Percentiles rank a stretch among this genome's conserved stretches.
Conservation (phyloP, 2,113 vertebrate genomes). For the Zeus faber region DNA sequence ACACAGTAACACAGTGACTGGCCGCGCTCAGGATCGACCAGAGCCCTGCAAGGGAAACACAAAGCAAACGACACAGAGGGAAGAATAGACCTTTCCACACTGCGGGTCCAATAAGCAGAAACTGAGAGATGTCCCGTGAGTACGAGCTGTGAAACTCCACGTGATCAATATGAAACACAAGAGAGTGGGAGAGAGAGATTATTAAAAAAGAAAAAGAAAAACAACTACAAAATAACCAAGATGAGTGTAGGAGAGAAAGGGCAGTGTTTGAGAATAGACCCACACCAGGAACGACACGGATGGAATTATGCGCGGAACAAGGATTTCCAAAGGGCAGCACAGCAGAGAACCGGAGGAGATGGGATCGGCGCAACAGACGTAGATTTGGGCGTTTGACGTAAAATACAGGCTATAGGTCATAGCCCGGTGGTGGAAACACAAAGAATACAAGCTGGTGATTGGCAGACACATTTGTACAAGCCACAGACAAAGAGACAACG, state of each 20-base stretch:
- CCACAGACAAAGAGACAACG: constrained; percentile 56
- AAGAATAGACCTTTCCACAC: constrained; percentile 44
- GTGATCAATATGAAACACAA: constrained; percentile 33
- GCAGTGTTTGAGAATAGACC: constrained; percentile 49
- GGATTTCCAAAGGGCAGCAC: too few relatives aligned
- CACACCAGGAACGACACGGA: constrained; percentile 9
- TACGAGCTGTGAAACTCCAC: constrained; percentile 27
- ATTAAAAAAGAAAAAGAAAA: constrained; percentile 32
- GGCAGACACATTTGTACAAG: constrained; percentile 65
- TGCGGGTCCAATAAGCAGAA: constrained; percentile 28
- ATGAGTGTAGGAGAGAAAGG: constrained; percentile 62
- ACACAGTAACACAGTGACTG: constrained; percentile 54
- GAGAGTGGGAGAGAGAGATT: constrained; percentile 44
- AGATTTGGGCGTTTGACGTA: neutral
- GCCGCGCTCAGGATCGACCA: constrained; percentile 13
- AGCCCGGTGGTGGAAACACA: constrained; percentile 37
- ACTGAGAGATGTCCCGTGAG: neutral
- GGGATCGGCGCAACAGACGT: neutral
- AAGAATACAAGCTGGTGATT: constrained; percentile 53
- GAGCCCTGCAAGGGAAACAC: constrained; percentile 35
- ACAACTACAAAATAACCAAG: constrained; percentile 3
- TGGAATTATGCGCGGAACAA: neutral
- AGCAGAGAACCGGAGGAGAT: too few relatives aligned
- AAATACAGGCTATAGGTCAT: constrained; percentile 15
- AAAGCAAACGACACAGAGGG: constrained; percentile 15